A percentile compares a stretch with the other conserved stretches of the same genome.
These are phyloP conservation scores for Phengaris alcon DNA, from an alignment of 2,888 invertebrate genomes.

Conservation along the genomic window DNA sequence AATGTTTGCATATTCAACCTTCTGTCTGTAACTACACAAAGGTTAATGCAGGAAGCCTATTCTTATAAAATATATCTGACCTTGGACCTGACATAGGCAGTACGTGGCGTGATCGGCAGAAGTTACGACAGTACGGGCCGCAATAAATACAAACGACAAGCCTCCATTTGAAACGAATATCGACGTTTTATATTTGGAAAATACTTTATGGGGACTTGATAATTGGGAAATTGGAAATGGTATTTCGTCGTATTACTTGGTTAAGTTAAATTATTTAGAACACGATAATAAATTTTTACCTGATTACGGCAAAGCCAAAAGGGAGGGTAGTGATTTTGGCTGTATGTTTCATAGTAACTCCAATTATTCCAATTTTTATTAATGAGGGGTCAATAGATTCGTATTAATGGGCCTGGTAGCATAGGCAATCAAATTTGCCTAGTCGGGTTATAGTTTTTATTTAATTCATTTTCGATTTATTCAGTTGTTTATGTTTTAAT, in stretches of 20 bases:
- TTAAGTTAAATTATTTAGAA: background rate
- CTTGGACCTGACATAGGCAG: slow-evolving; percentile 10
- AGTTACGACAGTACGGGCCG: slow-evolving; percentile 7
- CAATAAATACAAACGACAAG: slow-evolving; percentile 8
- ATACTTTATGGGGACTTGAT: background rate
- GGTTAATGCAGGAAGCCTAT: background rate
- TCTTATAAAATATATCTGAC: background rate
- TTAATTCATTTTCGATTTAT: too few species aligned
- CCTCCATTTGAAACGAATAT: background rate
- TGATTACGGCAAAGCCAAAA: too few species aligned
- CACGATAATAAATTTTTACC: background rate
- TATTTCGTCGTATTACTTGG: background rate
- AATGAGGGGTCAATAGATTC: too few species aligned
- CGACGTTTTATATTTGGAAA: slow-evolving; percentile 5
- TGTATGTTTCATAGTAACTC: too few species aligned
- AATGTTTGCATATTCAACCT: too few species aligned
- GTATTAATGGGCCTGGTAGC: too few species aligned
- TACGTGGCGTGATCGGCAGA: slow-evolving; percentile 12
- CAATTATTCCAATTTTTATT: too few species aligned
- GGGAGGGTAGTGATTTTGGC: too few species aligned
- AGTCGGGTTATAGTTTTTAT: too few species aligned
- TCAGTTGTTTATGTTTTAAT: too few species aligned
- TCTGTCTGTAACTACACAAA: too few species aligned
- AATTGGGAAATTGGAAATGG: background rate
- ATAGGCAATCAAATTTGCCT: too few species aligned